Conservation (phyloP, 30 jellyfish, hydroid and myxozoan species). For the Chrysaora quinquecirrha region DNA sequence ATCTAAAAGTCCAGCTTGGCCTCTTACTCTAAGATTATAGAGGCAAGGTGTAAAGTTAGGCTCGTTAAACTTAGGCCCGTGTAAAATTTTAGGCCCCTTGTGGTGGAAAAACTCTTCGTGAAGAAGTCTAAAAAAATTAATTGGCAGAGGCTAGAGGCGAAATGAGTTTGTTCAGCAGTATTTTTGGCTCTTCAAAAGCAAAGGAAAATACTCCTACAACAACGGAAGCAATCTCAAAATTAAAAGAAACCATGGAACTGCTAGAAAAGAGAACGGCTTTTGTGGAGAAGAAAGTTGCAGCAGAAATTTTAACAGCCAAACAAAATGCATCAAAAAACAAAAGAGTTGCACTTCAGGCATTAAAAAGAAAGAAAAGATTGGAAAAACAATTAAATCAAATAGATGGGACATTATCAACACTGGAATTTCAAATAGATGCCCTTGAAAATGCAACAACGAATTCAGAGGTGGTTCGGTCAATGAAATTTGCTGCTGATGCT, state of each 20-base stretch:
- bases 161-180: slow-evolving; percentile 21
- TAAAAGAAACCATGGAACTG: slow-evolving; percentile 50
- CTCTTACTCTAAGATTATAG: no score
- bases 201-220: slow-evolving; percentile 25
- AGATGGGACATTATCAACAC: slow-evolving; percentile 58
- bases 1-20: no score
- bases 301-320: slow-evolving; percentile 47
- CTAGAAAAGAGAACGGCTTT: slow-evolving; percentile 34
- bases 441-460: slow-evolving; percentile 56
- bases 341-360: slow-evolving; percentile 39
- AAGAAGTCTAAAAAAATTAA: no score
- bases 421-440: slow-evolving; percentile 55
- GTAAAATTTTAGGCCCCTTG: no score
- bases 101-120: no score
- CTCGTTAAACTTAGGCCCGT: no score
- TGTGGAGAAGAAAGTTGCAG: slow-evolving; percentile 23
- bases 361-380: slow-evolving; percentile 41
- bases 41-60: no score
- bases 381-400: slow-evolving; percentile 34
- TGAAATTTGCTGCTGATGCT: slow-evolving; percentile 62
- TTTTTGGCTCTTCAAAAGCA: not conserved
- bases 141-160: no score
- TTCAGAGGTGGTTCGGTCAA: slow-evolving; percentile 27
- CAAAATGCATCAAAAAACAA: slow-evolving; percentile 37
- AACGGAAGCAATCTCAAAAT: slow-evolving; percentile 29